Evolutionary conservation across 2,888 invertebrate species (phyloP).

Genomic region (Noctua pronuba): DNA sequence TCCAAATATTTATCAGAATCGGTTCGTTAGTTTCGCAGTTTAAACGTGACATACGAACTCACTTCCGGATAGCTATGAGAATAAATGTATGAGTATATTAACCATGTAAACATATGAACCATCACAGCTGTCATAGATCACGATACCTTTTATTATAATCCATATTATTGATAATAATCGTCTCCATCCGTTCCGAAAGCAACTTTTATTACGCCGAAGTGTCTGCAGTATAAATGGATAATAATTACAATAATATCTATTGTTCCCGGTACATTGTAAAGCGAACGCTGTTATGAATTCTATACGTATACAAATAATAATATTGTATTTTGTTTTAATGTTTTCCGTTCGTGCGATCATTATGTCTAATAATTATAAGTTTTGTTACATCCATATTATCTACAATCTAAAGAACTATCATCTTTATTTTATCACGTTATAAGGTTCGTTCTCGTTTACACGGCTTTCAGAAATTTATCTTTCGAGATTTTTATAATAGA

Average conservation of each 20-base stretch:
- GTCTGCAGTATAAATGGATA: conserved; percentile 43
- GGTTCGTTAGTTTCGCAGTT: background rate
- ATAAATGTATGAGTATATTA: background rate
- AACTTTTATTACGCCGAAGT: conserved; percentile 60
- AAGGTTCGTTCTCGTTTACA: conserved; percentile 22
- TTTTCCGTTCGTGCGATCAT: conserved; percentile 63
- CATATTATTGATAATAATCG: conserved; percentile 24
- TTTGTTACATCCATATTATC: conserved; percentile 48
- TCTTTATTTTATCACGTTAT: conserved; percentile 17
- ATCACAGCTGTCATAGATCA: conserved; percentile 3
- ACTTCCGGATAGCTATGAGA: background rate
- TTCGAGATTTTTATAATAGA: conserved; percentile 63
- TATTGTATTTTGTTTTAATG: conserved; percentile 68
- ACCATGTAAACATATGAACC: background rate
- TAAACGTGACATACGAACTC: background rate
- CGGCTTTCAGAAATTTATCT: conserved; percentile 39
- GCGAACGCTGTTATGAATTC: conserved; percentile 69
- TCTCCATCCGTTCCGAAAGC: conserved; percentile 40
- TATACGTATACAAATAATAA: conserved; percentile 71
- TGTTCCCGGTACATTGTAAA: conserved; percentile 75
- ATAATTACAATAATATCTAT: conserved; percentile 78
- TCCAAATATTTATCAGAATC: background rate
- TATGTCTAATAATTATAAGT: conserved; percentile 69
- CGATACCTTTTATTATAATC: conserved; percentile 39
- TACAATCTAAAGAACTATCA: conserved; percentile 18